Evolutionary conservation across 2,797 vertebrate genomes (phyloP), one percentile per base, ranked within the genome.

Genomic region (Arnoldichthys spilopterus): DNA sequence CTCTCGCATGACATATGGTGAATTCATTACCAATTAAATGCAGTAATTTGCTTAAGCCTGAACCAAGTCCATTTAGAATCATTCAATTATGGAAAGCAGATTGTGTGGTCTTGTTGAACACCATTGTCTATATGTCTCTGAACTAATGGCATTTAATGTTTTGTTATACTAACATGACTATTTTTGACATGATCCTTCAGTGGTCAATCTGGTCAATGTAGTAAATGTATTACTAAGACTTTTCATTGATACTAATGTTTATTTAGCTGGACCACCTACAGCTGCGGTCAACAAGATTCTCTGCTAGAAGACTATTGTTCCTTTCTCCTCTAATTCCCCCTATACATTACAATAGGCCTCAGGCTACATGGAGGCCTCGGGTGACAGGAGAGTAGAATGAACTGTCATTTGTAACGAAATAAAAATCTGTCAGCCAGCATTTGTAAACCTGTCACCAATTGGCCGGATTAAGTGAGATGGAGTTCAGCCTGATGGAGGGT

Each of bases 341-440:
- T 64, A 51, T 62, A 64, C 8, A 16, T 80, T 81, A 72, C 74
- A 81, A 72, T 77, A 28, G 49, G 58, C 72, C 76, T 56, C 7
- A 2, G n/a, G 24, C 69, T 56, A 68, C 59, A 16, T 32, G 30
- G 49, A 45, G 67, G 37, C 68, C 69, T 64, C 43, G 56, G 61
- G 16, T 37, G 53, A 78, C 75, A 80, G 74, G 22, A 54, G 30
- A 26, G 53, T 74, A 78, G 34, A 82, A 78, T 49, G 67, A 49
- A 75, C 71, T 61, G 61, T 79, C 79, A 80, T 77, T 72, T 20
- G 70, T 83, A 83, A 86, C 79, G 45, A 74, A 67, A 80, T 82
- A 64, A 74, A 81, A 61, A 79, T 67, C 74, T 74, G 69, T 70
- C 71, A 54, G 26, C 71, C 83, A 16, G 70, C 66, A 68, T 72